These are phyloP conservation scores for Cyphomyrus discorhynchus DNA, from an alignment of 2,113 vertebrate genomes.

Conservation along the genomic window DNA sequence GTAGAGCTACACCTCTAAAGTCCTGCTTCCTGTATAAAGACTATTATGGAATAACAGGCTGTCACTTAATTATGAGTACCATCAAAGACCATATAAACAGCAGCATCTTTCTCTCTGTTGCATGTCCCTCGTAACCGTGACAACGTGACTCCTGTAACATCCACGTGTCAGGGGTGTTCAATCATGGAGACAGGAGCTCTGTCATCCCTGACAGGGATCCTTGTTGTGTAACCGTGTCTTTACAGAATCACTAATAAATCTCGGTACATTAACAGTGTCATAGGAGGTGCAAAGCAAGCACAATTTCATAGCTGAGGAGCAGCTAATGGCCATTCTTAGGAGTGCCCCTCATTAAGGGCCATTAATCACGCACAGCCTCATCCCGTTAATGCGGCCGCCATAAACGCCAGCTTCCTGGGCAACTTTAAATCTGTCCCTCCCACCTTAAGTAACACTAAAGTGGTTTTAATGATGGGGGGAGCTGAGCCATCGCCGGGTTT, in stretches of 20 bases:
- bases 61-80: background rate
- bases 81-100: background rate
- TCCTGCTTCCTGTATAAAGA: background rate
- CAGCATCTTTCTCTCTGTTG: background rate
- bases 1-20: background rate
- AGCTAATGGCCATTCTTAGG: slow-evolving; percentile 10
- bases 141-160: background rate
- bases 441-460: slow-evolving; percentile 62
- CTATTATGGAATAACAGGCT: background rate
- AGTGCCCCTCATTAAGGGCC: background rate
- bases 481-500: slow-evolving; percentile 47
- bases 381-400: background rate
- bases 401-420: slow-evolving; percentile 21
- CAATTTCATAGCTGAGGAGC: slow-evolving; percentile 7
- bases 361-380: slow-evolving; percentile 1
- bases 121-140: background rate
- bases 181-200: background rate
- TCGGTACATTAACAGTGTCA: background rate
- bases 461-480: slow-evolving; percentile 67
- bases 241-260: slow-evolving; percentile 13
- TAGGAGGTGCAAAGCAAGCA: background rate
- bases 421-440: slow-evolving; percentile 59
- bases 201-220: background rate
- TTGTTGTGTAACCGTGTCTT: background rate
- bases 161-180: background rate